A percentile compares a stretch with the other conserved stretches of the same genome.
phyloP scores from a whole-genome alignment of 2,888 invertebrate species.

The Parnassius apollo region DNA sequence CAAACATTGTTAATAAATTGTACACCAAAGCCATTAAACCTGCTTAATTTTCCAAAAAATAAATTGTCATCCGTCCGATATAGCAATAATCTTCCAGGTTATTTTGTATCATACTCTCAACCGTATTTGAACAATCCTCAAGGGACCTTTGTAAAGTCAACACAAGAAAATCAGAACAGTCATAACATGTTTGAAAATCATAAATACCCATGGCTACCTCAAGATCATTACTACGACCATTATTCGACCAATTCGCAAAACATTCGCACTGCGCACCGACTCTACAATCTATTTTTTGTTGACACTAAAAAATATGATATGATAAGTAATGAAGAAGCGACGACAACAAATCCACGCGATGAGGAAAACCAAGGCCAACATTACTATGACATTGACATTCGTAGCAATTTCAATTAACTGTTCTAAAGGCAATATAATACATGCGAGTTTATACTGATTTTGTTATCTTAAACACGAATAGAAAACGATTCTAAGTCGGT shows the following conservation, averaged over 20 bases:
- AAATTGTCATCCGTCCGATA: no score
- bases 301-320: constrained; percentile 7
- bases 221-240: constrained; percentile 5
- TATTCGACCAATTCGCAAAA: background rate
- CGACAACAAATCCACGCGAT: constrained; percentile 1
- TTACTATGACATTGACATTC: constrained; percentile 27
- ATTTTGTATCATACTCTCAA: background rate
- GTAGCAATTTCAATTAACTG: constrained; percentile 20
- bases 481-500: background rate
- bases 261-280: background rate
- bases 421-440: constrained; percentile 10
- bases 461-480: background rate
- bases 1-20: background rate
- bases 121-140: background rate
- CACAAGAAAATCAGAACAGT: background rate
- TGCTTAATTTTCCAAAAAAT: background rate
- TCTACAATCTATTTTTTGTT: constrained; percentile 10
- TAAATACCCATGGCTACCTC: constrained; percentile 8
- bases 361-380: constrained; percentile 26
- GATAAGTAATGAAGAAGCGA: constrained; percentile 11
- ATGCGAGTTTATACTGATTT: background rate
- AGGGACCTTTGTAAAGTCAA: background rate
- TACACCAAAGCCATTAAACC: background rate
- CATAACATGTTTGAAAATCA: background rate
- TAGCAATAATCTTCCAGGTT: no score